A percentile compares a stretch with the other conserved stretches of the same genome.
Conservation (phyloP, 2,888 invertebrate species). For the Drosophila lutescens region DNA sequence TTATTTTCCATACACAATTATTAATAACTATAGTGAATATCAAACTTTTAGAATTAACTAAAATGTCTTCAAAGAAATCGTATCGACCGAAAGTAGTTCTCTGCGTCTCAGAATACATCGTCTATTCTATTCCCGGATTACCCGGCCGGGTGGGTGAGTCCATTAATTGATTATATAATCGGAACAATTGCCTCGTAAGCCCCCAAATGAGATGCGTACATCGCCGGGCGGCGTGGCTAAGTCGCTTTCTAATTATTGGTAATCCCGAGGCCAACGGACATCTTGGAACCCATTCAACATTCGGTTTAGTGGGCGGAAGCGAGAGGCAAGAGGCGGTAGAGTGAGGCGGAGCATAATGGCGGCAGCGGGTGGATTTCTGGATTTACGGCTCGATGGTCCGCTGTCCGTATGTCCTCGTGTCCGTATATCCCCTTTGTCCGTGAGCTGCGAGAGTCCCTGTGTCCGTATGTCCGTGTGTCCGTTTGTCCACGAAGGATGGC, state of each 20-base stretch:
- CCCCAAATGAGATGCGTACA: constrained; percentile 23
- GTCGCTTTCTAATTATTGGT: constrained; percentile 37
- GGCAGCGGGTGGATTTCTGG: constrained; percentile 69
- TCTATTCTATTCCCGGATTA: background rate
- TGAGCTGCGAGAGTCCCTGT: constrained; percentile 52
- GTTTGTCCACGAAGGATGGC: constrained; percentile 58
- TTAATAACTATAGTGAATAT: background rate
- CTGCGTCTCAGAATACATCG: background rate
- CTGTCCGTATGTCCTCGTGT: constrained; percentile 47
- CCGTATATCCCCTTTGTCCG: constrained; percentile 30
- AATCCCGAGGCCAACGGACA: constrained; percentile 40
- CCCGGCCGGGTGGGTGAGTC: background rate
- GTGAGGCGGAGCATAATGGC: constrained; percentile 55
- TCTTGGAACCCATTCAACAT: constrained; percentile 27
- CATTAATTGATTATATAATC: constrained; percentile 17
- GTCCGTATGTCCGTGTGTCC: constrained; percentile 52
- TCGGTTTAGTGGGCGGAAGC: background rate
- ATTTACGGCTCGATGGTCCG: constrained; percentile 32
- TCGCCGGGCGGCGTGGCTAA: constrained; percentile 8
- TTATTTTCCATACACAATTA: background rate
- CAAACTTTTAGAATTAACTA: background rate
- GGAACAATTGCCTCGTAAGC: constrained; percentile 36
- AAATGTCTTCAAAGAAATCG: background rate
- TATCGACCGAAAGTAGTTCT: background rate
- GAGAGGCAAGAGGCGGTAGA: constrained; percentile 2